A percentile compares a stretch with the other conserved stretches of the same genome.
phyloP scores from a whole-genome alignment of 2,113 vertebrate genomes.

The Malurus elegans region DNA sequence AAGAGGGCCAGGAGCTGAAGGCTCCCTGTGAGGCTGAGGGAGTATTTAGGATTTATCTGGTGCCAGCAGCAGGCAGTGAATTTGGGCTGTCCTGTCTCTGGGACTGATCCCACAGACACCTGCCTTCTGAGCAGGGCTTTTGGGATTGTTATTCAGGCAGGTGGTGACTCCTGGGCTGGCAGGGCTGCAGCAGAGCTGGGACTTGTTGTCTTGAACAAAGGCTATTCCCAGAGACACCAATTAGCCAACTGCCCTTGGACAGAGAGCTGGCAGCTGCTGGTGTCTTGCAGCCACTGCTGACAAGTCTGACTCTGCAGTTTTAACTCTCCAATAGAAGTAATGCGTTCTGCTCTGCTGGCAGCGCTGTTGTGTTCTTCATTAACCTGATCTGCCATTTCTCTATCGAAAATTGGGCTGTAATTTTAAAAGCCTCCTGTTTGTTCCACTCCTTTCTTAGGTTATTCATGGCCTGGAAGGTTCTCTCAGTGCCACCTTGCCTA shows the following conservation, averaged over 20 bases:
- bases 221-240: background rate
- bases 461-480: background rate
- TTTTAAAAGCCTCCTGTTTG: background rate
- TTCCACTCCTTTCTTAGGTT: background rate
- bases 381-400: background rate
- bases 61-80: background rate
- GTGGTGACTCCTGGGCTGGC: background rate
- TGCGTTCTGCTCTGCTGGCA: background rate
- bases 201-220: background rate
- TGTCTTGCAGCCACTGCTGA: background rate
- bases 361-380: background rate
- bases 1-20: background rate
- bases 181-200: background rate
- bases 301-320: background rate
- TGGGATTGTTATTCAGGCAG: background rate
- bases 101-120: fast-evolving
- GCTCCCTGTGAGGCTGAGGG: background rate
- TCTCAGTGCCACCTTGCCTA: background rate
- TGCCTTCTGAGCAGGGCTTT: background rate
- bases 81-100: background rate
- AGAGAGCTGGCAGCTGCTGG: background rate
- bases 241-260: background rate
- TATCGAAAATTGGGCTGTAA: background rate
- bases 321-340: background rate
- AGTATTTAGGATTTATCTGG: background rate